Percentiles rank a stretch among this genome's conserved stretches.
phyloP scores from a whole-genome alignment of 2,797 vertebrate species.

The Lagocephalus sceleratus region DNA sequence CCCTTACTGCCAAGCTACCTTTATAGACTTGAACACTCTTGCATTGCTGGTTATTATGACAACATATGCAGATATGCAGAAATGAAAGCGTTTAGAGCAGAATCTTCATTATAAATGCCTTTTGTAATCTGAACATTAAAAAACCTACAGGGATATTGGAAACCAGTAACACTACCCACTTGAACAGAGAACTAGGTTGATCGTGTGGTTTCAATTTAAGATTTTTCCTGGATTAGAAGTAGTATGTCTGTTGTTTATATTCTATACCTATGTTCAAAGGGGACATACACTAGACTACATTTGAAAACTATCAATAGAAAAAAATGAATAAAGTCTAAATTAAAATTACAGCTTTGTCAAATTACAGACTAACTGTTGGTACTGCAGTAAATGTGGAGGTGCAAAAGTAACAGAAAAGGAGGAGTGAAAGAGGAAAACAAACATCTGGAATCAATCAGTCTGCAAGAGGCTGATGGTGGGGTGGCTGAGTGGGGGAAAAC shows the following conservation, averaged over 20 bases:
- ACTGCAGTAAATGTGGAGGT: conserved; percentile 15
- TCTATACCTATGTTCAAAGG: too few species aligned
- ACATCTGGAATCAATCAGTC: conserved; percentile 82
- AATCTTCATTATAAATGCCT: conserved; percentile 25
- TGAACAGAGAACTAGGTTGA: conserved; percentile 15
- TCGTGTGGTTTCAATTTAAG: background rate
- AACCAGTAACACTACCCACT: conserved; percentile 10
- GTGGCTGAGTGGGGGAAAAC: conserved; percentile 2
- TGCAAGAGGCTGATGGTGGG: conserved; percentile 33
- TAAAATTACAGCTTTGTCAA: conserved; percentile 52
- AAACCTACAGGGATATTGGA: conserved; percentile 23
- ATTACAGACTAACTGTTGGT: conserved; percentile 53
- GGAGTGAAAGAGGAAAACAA: conserved; percentile 43
- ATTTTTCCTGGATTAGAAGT: background rate
- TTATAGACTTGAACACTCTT: too few species aligned
- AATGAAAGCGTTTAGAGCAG: conserved; percentile 13
- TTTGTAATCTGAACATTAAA: conserved; percentile 27
- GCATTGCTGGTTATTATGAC: conserved; percentile 19
- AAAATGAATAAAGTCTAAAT: conserved; percentile 43
- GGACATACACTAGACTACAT: background rate
- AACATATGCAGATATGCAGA: conserved; percentile 29
- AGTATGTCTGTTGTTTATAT: too few species aligned
- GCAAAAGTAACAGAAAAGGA: conserved; percentile 26
- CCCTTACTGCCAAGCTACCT: too few species aligned
- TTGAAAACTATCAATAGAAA: conserved; percentile 18